These are phyloP conservation scores for Shargacucullia verbasci DNA, from an alignment of 2,888 invertebrate species.

Conservation along the genomic window DNA sequence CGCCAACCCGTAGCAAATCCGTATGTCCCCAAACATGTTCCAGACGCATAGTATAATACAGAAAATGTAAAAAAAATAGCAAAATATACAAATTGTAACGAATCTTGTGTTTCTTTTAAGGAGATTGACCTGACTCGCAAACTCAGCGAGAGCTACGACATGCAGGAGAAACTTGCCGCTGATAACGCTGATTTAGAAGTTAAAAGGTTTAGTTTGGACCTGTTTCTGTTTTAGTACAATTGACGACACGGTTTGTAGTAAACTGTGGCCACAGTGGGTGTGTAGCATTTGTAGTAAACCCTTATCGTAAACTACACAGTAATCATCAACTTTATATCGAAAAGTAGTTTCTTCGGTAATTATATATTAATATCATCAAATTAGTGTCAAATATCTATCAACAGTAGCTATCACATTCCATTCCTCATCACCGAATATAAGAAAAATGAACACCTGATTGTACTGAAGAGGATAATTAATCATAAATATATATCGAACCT, in stretches of 20 bases:
- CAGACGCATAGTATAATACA: slow-evolving; percentile 18
- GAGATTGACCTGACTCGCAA: slow-evolving; percentile 87
- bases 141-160: slow-evolving; percentile 90
- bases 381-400: too few species aligned
- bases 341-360: too few species aligned
- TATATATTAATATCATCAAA: too few species aligned
- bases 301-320: too few species aligned
- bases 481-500: not conserved
- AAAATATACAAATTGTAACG: slow-evolving; percentile 50
- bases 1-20: slow-evolving; percentile 76
- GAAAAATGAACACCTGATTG: too few species aligned
- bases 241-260: not conserved
- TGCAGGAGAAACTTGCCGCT: slow-evolving; percentile 91
- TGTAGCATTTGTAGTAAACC: too few species aligned
- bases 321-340: too few species aligned
- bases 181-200: slow-evolving; percentile 92
- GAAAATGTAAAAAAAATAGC: slow-evolving; percentile 28
- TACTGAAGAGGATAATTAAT: too few species aligned
- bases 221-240: slow-evolving; percentile 10
- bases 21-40: slow-evolving; percentile 69
- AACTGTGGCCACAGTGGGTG: too few species aligned
- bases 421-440: too few species aligned
- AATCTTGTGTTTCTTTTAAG: slow-evolving; percentile 67
- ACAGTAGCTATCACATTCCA: too few species aligned
- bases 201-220: slow-evolving; percentile 84